Base-by-base conservation (phyloP, 2,113 vertebrate genomes). In the Circaetus gallicus region DNA sequence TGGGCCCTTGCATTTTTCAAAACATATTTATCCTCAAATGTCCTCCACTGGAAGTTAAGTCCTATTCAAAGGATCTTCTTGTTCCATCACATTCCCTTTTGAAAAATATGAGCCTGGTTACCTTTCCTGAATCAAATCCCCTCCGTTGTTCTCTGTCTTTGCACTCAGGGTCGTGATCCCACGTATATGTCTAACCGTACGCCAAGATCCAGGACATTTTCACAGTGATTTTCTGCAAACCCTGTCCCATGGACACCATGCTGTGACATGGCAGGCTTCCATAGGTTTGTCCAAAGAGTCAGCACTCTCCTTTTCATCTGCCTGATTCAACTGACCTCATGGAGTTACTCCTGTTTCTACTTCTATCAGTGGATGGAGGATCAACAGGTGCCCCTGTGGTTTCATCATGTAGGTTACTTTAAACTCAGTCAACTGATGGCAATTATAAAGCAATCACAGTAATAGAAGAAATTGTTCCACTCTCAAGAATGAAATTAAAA, bases 1-100 rank as follows among this genome's bases (percentile, higher is more conserved):
- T 0, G 0, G 9, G 9, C 18, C 29, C 69, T 47, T 2, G 0
- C 2, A 4, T 26, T 63, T 71, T 67, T 13, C 32, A 55, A 22
- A 56, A 5, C 6, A 4, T 9, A 11, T 45, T 70, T 84, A n/a
- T 34, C 40, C 49, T 70, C 38, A 80, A 5, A 49, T 88, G 17
- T 70, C 21, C 34, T 69, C 31, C 1, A 0, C 19, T 77, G 45
- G 36, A 90, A 66, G 5, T 70, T 34, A 6, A 32, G 4, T 62
- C 55, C n/a, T 78, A 0, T 22, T 83, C n/a, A 59, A 34, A 53
- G 32, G 26, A 25, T 63, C 12, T 70, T 91, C 22, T 79, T 24
- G 16, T 25, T 71, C 55, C 47, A 32, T 5, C 11, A 13, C 11
- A 16, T 52, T 56, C 10, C 11, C 12, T 24, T 24, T 36, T n/a